Evolutionary conservation across 2,113 vertebrate genomes (phyloP).

Genomic region (Limanda limanda): DNA sequence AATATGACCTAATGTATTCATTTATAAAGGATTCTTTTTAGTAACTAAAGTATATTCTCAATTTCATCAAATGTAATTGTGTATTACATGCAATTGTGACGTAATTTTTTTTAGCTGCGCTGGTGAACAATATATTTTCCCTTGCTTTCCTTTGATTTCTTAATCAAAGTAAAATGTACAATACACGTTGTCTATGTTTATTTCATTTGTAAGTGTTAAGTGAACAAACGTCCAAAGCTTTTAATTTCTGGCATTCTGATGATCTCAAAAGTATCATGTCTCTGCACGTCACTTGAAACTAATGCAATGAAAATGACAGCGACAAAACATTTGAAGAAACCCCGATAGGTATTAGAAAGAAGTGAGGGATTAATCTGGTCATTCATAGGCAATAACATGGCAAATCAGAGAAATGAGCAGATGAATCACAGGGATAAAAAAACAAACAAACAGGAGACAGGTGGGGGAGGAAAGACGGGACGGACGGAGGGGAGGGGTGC

Average conservation of each 20-base stretch:
- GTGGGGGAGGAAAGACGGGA: conserved; percentile 2
- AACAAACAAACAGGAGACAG: conserved; percentile 56
- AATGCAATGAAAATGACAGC: conserved; percentile 41
- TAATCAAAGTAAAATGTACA: neutral
- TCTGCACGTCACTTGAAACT: conserved; percentile 19
- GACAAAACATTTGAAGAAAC: neutral
- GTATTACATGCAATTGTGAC: neutral
- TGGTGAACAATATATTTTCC: neutral
- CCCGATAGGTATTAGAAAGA: conserved; percentile 3
- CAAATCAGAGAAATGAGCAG: conserved; percentile 64
- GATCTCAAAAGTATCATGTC: conserved; percentile 1
- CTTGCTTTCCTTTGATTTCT: neutral
- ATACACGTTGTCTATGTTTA: neutral
- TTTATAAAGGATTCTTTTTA: no score
- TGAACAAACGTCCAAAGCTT: conserved; percentile 12
- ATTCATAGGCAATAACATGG: conserved; percentile 66
- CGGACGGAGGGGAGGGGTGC: neutral
- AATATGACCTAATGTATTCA: no score
- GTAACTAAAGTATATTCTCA: no score
- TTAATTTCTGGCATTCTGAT: conserved; percentile 5
- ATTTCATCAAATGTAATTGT: neutral
- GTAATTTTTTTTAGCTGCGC: neutral
- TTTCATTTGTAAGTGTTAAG: neutral
- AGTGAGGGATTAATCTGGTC: conserved; percentile 44
- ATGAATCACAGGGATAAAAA: conserved; percentile 58